Evolutionary conservation across 2,797 vertebrate species (phyloP), one percentile per base, ranked within the genome.

Genomic region (Semotilus atromaculatus): DNA sequence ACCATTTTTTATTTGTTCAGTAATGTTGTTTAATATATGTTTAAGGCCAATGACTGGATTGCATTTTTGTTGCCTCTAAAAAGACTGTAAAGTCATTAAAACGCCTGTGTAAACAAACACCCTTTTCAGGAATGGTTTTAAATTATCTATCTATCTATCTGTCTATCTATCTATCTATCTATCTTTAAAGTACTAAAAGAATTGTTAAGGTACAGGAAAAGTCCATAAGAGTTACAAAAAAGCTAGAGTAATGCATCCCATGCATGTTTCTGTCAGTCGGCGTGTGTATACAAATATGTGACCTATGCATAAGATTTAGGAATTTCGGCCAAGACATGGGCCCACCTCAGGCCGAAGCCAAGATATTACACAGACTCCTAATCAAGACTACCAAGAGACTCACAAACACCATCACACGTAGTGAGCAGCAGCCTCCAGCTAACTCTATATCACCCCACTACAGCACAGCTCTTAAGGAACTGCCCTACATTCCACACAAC

Each of bases 281-380:
- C 2, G 36, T 60, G 67, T 72, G 31, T 48, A 21, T 40, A 62
- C 80, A 82, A 82, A 82, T 72, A 83, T 53, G 58, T 0, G 0
- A 29, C 60, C 23, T 21, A 53, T 75, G 21, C 18, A 8, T 75
- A 60, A 66, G 58, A 64, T 64, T 75, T 75, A 7, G 0, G 4
- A 62, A 45, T 60, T 7, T 82, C 13, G 1, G 19, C 55, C 55
- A 80, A 85, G n/a, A 73, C 31, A 66, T 19, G 34, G 40, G 40
- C 43, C 40, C 38, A 48, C 72, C 64, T 75, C 40, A 38, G 85
- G 87, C 84, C 76, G 11, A 84, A 88, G 81, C 85, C 86, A 86
- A 89, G 71, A 66, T 86, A 82, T 84, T 87, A 84, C 79, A 83
- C 85, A 91, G 92, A 91, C 84, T 80, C 64, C 58, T 74, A 70